Base-by-base conservation (phyloP, 2,797 vertebrate genomes). In the Percopsis omiscomaycus region DNA sequence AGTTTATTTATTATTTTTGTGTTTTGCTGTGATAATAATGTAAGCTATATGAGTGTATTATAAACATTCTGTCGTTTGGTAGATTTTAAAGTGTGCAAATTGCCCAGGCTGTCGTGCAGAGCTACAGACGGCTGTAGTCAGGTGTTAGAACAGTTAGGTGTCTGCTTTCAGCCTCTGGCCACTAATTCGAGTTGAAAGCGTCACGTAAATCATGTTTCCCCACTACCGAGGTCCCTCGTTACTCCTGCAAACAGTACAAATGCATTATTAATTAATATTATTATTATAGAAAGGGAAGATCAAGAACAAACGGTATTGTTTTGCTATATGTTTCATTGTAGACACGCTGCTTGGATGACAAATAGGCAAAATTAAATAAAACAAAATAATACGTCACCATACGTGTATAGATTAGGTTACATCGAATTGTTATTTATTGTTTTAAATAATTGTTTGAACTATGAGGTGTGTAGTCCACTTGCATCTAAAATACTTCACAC, bases 121-220 rank as follows among this genome's bases (percentile, higher is more conserved):
- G 60, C 50, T 71, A 42, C 59, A 81, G 81, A 84, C 73, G 64
- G 73, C 71, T 77, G 52, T 27, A 73, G 89, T 89, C 87, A 89
- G 85, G 87, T 90, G 89, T 61, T 86, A 29, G 15, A 46, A 3
- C 53, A 66, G 45, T 68, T 52, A 45, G 86, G 90, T 92, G 90
- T 93, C 89, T 86, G 73, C 86, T 92, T 92, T 91, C 90, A 89
- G 77, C 88, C 86, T 76, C 78, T 75, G 88, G 90, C 85, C 80
- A 81, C 81, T 87, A 83, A 91, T 89, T 91, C 78, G 75, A 81
- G 73, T 83, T 86, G 85, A 89, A 89, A 88, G 84, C 87, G 85
- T 50, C 77, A 52, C 80, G 80, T 90, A 89, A 92, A 91, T 91
- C 88, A 88, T 79, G 79, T 80, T 77, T 73, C 68, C 81, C 71